A percentile compares a stretch with the other conserved stretches of the same genome.
Conservation (phyloP, 1,140 invertebrate genomes). For the Hyphantria cunea region DNA sequence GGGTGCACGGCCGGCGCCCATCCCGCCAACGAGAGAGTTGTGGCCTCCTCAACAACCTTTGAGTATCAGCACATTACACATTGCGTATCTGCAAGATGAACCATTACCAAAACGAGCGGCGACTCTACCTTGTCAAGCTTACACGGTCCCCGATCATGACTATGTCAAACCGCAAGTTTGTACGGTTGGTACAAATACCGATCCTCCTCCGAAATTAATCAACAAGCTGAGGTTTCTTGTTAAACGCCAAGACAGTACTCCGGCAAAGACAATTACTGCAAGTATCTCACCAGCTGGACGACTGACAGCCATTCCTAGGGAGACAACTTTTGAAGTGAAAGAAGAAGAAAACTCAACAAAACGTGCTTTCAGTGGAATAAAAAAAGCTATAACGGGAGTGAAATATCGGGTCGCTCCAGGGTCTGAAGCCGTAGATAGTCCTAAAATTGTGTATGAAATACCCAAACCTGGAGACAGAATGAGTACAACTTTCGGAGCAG, state of each 20-base stretch:
- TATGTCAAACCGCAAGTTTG: slow-evolving; percentile 49
- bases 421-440: slow-evolving; percentile 59
- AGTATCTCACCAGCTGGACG: slow-evolving; percentile 44
- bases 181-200: slow-evolving; percentile 73
- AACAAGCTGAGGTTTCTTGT: slow-evolving; percentile 42
- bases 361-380: slow-evolving; percentile 55
- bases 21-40: slow-evolving; percentile 67
- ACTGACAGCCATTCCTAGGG: slow-evolving; percentile 44
- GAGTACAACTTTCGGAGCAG: slow-evolving; percentile 64
- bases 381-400: slow-evolving; percentile 59
- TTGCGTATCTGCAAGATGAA: slow-evolving; percentile 70
- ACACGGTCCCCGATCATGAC: slow-evolving; percentile 41
- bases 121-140: slow-evolving; percentile 55
- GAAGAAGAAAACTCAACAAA: slow-evolving; percentile 51
- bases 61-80: slow-evolving; percentile 72
- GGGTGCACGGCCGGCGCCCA: slow-evolving; percentile 70
- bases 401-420: slow-evolving; percentile 66
- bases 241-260: slow-evolving; percentile 40
- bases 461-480: slow-evolving; percentile 70
- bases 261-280: slow-evolving; percentile 16
- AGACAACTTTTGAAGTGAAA: slow-evolving; percentile 43
- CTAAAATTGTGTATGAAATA: slow-evolving; percentile 69
- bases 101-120: slow-evolving; percentile 50
- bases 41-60: slow-evolving; percentile 67
- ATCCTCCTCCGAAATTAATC: slow-evolving; percentile 56